Evolutionary conservation across 2,888 invertebrate genomes (phyloP), one percentile per base, ranked within the genome.

Genomic region (Temnothorax rugatulus): DNA sequence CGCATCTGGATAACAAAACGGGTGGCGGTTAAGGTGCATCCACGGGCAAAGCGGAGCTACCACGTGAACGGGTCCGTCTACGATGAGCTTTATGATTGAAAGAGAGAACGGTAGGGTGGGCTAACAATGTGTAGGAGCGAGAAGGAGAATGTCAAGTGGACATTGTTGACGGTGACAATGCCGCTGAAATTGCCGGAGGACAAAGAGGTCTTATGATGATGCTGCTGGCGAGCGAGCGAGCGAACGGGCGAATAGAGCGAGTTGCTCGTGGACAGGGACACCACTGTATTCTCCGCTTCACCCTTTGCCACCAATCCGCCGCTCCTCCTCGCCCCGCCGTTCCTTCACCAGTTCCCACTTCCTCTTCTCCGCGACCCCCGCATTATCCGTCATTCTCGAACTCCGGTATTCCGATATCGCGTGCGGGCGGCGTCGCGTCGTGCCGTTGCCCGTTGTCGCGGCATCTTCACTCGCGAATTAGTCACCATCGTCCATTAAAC

Each of bases 141-240:
- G 94, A 94, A 90, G 91, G 93, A 92, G 93, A 93, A 94, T 94
- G 94, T 94, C 94, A 94, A 94, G 94, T 94, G 94, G 94, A 94
- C 94, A 94, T 94, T 94, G 94, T 94, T 94, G 94, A 94, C 93
- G 94, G 94, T 93, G 94, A 94, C 94, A 94, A 94, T 94, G 94
- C 94, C 93, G 94, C 94, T 94, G 94, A 94, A 94, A 94, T 94
- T 94, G 94, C 94, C 93, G 93, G 94, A 94, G 94, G 94, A 94
- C 94, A 94, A 94, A 94, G 94, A 94, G 93, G 94, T 94, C 94
- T 94, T 94, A 94, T 94, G 94, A 94, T 94, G 94, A 94, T 94
- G 94, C 92, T 94, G 94, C 93, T 93, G 92, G 93, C 92, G 91
- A 92, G 91, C 90, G 91, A 91, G 90, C 89, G 91, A 90, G 84